Evolutionary conservation across 1,140 invertebrate genomes (phyloP), one percentile per base, ranked within the genome.

Genomic region (Drosophila ohnishii): DNA sequence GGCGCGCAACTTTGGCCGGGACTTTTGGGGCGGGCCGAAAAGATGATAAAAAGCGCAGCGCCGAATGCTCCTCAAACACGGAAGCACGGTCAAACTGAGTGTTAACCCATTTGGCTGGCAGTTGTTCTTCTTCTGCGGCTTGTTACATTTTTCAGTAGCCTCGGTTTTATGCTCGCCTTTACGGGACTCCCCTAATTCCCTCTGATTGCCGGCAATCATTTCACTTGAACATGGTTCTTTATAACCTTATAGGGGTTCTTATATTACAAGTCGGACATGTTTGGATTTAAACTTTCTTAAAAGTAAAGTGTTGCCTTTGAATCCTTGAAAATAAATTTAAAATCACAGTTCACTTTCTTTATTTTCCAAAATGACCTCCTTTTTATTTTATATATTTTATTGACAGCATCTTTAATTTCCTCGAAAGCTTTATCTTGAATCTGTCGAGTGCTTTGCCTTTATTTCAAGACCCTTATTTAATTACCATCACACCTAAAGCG

Each of bases 31-130:
- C 48, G 78, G 58, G 45, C 58, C 35, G 22, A 30, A 47, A 51
- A 63, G 72, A 60, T 45, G 61, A 58, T 75, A 64, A 83, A 83
- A 79, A 75, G 76, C 66, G 61, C 71, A 75, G 57, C 63, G 30
- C 25, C 71, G 67, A 81, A 82, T 84, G 42, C 53, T 37, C 10
- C 44, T 59, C 56, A 30, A 40, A 11, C 50, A 47, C 37, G 66
- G 59, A 53, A 47, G 59, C 30, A 45, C 51, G 51, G 19, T 25
- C 19, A 42, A 76, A 66, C 45, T 45, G 53, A 47, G 53, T 63
- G 75, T 60, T 51, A 62, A 60, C 37, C 45, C 63, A 73, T 72
- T 65, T 79, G 53, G 56, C 47, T 66, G 57, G 62, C 64, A 63
- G 45, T 50, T 81, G 48, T 50, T 50, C 34, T 59, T 28, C 34